Base-by-base conservation (phyloP, 2,797 vertebrate genomes). In the Parotocinclus haroldoi region DNA sequence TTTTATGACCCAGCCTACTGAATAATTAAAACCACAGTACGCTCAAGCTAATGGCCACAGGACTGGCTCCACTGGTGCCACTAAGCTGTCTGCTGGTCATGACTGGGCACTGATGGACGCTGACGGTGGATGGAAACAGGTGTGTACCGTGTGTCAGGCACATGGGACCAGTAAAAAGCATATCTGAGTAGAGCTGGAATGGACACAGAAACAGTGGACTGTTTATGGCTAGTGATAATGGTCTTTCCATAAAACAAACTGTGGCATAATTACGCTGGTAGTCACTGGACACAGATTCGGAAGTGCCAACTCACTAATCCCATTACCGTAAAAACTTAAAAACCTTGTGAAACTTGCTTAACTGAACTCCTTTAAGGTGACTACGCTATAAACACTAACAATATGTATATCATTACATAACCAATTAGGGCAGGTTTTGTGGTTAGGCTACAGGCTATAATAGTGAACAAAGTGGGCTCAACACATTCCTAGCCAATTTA, bases 141-240 rank as follows among this genome's bases (percentile, higher is more conserved):
- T 89, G 86, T 78, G 77, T 12, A 12, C 81, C 78, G 81, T 77
- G 81, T 90, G 87, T 84, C 71, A 49, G 78, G 70, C 87, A 88
- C 77, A 85, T 82, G 81, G 85, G 62, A 69, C 85, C 82, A 64
- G 74, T 88, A 89, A 90, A 77, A 69, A 51, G n/a, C 73, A 73
- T 80, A 80, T 81, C 85, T 80, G 79, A 71, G 74, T 70, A 2
- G 2, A 27, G 67, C 80, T 73, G 68, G 78, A 81, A 76, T 75
- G 80, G 71, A 86, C 74, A 77, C 69, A 81, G 73, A 63, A 71
- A 81, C 78, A 65, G 74, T 79, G 58, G 83, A 80, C 89, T 86
- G 87, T 89, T 90, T 88, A 90, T 87, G 80, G 83, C 73, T 76
- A 81, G 86, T 90, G 86, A 90, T 89, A 90, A 89, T 86, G 80